Percentiles rank a stretch among this genome's conserved stretches.
Conservation (phyloP, 1,140 invertebrate genomes). For the Hylaeus volcanicus region DNA sequence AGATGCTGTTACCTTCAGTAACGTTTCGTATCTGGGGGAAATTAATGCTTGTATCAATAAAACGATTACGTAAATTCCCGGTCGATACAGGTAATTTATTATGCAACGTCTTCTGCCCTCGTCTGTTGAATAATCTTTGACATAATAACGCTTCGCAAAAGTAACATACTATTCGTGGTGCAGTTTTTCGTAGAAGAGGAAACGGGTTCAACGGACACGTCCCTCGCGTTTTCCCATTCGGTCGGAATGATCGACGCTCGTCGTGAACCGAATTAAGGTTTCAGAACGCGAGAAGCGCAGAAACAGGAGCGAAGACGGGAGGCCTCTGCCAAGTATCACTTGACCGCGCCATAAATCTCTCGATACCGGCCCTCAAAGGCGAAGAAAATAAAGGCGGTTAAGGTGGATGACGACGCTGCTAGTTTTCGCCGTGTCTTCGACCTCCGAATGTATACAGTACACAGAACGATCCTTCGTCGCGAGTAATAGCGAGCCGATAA, state of each 20-base stretch:
- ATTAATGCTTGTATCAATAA: too few relatives aligned
- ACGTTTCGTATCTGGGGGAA: too few relatives aligned
- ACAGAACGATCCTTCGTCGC: too few relatives aligned
- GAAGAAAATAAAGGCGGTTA: constrained; percentile 41
- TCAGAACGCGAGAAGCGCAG: not conserved
- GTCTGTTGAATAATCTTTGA: too few relatives aligned
- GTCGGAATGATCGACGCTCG: constrained; percentile 23
- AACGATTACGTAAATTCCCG: too few relatives aligned
- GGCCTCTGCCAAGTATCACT: constrained; percentile 53
- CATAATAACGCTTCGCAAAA: too few relatives aligned
- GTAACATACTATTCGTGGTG: too few relatives aligned
- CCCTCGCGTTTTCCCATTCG: not conserved
- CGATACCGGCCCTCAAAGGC: constrained; percentile 45
- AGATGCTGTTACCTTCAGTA: too few relatives aligned
- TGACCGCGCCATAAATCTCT: constrained; percentile 56
- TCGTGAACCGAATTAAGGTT: constrained; percentile 34
- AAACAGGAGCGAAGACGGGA: not conserved
- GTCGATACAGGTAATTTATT: too few relatives aligned
- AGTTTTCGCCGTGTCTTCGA: constrained; percentile 13
- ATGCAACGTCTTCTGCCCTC: too few relatives aligned
- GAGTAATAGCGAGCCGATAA: too few relatives aligned
- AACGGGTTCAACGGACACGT: not conserved
- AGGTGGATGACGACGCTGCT: constrained; percentile 14
- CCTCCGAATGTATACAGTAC: constrained; percentile 1
- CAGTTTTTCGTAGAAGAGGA: not conserved